Evolutionary conservation across 2,888 invertebrate species (phyloP).

Genomic region (Lycaena phlaeas): DNA sequence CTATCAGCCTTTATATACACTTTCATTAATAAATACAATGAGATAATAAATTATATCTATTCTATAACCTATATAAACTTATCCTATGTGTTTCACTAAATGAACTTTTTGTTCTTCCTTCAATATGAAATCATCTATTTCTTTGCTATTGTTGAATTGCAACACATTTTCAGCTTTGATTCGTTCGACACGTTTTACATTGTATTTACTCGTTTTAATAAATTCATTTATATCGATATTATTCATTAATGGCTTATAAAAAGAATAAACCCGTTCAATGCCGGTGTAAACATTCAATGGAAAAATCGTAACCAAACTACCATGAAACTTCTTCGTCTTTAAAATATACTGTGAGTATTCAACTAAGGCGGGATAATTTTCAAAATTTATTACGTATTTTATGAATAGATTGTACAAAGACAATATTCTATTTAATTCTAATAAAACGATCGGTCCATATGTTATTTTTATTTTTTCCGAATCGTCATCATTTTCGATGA

Average conservation of each 20-base stretch:
- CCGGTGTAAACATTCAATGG: slow-evolving; percentile 13
- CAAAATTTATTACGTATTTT: slow-evolving; percentile 15
- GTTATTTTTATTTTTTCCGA: slow-evolving; percentile 19
- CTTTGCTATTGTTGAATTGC: slow-evolving; percentile 18
- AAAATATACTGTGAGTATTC: slow-evolving; percentile 19
- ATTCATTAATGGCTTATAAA: slow-evolving; percentile 15
- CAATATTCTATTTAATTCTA: slow-evolving; percentile 22
- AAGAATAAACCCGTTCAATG: slow-evolving; percentile 7
- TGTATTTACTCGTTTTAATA: slow-evolving; percentile 16
- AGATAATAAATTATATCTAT: too few relatives aligned
- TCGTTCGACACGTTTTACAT: slow-evolving; percentile 20
- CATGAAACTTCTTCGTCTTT: slow-evolving; percentile 17
- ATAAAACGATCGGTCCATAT: slow-evolving; percentile 19
- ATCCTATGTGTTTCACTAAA: neutral
- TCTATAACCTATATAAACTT: neutral
- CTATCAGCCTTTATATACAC: too few relatives aligned
- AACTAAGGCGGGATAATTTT: slow-evolving; percentile 18
- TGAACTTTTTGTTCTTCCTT: slow-evolving; percentile 9
- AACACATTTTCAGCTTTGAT: slow-evolving; percentile 23
- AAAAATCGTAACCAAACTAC: slow-evolving; percentile 20
- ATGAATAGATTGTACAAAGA: slow-evolving; percentile 21
- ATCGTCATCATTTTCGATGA: slow-evolving; percentile 20
- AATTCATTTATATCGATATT: slow-evolving; percentile 19
- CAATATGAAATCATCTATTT: slow-evolving; percentile 23
- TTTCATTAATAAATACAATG: too few relatives aligned